Evolutionary conservation across 2,888 invertebrate species (phyloP).

Genomic region (Agrotis segetum): DNA sequence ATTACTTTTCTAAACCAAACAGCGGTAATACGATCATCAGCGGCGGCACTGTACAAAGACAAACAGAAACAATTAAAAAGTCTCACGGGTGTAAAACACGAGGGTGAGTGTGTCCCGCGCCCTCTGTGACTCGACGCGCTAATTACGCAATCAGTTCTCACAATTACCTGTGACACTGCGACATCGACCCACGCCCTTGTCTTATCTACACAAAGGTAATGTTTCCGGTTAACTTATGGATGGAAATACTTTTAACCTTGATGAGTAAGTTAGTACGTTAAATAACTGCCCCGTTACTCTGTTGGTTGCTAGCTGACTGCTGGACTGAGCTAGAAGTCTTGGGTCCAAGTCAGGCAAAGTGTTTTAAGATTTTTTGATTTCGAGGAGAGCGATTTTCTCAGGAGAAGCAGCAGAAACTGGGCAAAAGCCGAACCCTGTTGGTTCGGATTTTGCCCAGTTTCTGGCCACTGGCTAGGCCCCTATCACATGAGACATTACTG

Average conservation of each 20-base stretch:
- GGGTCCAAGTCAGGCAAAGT: too few relatives aligned
- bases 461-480: too few relatives aligned
- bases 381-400: too few relatives aligned
- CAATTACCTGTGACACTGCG: constrained; percentile 82
- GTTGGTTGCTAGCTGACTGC: too few relatives aligned
- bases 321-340: too few relatives aligned
- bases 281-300: too few relatives aligned
- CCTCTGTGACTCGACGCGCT: constrained; percentile 86
- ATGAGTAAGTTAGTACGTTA: too few relatives aligned
- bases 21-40: constrained; percentile 55
- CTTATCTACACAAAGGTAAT: constrained; percentile 51
- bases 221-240: constrained; percentile 36
- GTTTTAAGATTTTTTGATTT: too few relatives aligned
- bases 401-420: too few relatives aligned
- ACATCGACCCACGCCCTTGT: constrained; percentile 58
- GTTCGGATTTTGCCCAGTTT: too few relatives aligned
- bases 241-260: background rate
- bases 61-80: constrained; percentile 84
- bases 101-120: constrained; percentile 85
- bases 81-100: constrained; percentile 86
- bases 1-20: constrained; percentile 57
- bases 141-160: constrained; percentile 90
- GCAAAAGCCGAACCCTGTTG: too few relatives aligned
- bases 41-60: constrained; percentile 67
- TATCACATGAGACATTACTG: too few relatives aligned